Evolutionary conservation across 2,113 vertebrate species (phyloP), one percentile per base, ranked within the genome.

Genomic region (Hipposideros armiger): DNA sequence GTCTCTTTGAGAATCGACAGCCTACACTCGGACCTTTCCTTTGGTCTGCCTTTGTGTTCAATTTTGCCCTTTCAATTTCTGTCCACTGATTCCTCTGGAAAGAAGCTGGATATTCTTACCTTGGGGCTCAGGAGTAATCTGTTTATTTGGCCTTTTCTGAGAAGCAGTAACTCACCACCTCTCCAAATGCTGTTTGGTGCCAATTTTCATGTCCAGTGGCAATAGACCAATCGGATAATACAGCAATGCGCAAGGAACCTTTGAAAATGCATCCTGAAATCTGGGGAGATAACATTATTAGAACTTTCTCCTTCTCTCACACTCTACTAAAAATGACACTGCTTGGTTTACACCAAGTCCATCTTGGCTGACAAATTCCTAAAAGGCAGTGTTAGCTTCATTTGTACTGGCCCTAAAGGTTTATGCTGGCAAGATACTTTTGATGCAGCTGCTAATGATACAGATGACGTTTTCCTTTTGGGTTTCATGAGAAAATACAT

Each of bases 51-150:
- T 2, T 85, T 62, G 22, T 3, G 42, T 40, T 94, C 52, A 76
- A 70, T 94, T 81, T 50, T 22, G 1, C 22, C 50, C 15, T 74
- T 84, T 85, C 56, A 64, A 89, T 94, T 87, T 89, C 69, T 60
- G 17, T 45, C 42, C 11, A 40, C 7, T 72, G 60, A 76, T 47
- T 95, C 22, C 40, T 62, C 45, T 85, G 76, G 70, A 67, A 83
- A 90, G 76, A 92, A 30, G 62, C n/a, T 91, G 16, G 20, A 30
- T 45, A 13, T 42, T 76, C 16, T 54, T 81, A 45, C 24, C 24
- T 52, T 40, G 15, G 30, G 50, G n/a, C 32, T 67, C 54, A 24
- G 20, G 58, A 30, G 19, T 47, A n/a, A 66, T 28, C 42, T 60
- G 30, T 74, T 70, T 58, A 24, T 54, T 24, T 89, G 50, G 4